Evolutionary conservation across 2,797 vertebrate species (phyloP), one percentile per base, ranked within the genome.

Genomic region (Lophotriccus pileatus): DNA sequence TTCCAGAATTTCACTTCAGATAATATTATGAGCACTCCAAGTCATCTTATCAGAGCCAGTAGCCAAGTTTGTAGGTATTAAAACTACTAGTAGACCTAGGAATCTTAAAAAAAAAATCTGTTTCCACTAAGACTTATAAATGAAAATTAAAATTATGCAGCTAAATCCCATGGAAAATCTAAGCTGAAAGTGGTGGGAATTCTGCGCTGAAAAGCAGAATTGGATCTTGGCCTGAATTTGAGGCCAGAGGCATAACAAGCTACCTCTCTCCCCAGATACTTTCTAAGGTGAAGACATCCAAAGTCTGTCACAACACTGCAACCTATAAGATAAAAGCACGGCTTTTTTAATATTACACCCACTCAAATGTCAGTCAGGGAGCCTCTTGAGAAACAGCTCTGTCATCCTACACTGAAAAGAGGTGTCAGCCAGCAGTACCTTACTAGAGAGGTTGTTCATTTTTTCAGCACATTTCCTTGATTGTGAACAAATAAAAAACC

Each of bases 321-420:
- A 73, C 21, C 67, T 27, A 5, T 70, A 79, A 75, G 59, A 75
- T 84, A 80, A 89, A 94, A 88, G 62, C 13, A 83, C 63, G 37
- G 19, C 5, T 87, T 70, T 79, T 83, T 87, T 89, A 25, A 73
- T 49, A 22, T 74, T 41, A 23, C 88, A 75, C 82, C 86, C 95
- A 95, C 93, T 82, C 89, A 92, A 87, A 95, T 0, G 22, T 89
- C 94, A 95, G 50, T 96, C 96, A 93, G 73, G 39, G n/a, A 63
- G 25, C 25, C 36, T 87, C 32, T n/a, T 72, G 56, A 49, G 56
- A 67, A 94, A 73, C 10, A 75, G 34, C 21, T 84, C 66, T 77
- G 34, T 50, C 84, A 69, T 87, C 80, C 67, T 75, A 87, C 89
- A 93, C 72, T 68, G 46, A 82, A 72, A 92, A 79, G 34, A 91